Conservation (phyloP, 2,113 vertebrate species). For the Phaetusa simplex region DNA sequence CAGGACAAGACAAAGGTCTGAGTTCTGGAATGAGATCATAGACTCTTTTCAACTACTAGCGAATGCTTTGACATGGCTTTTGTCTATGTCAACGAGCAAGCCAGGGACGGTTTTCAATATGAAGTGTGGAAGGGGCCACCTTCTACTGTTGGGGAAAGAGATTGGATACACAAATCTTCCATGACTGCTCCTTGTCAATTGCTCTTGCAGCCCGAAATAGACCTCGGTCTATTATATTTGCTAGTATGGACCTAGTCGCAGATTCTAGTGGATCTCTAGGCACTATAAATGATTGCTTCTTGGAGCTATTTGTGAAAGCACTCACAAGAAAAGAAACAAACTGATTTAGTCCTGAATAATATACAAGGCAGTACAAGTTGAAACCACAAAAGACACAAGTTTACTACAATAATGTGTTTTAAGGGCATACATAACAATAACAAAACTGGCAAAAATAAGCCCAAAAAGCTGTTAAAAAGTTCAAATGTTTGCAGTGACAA, state of each 20-base stretch:
- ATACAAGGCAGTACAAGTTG: background rate
- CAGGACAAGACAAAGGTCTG: background rate
- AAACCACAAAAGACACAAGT: background rate
- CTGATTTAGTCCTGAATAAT: background rate
- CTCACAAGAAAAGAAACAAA: background rate
- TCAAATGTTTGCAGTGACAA: background rate
- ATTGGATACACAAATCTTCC: background rate
- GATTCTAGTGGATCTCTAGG: background rate
- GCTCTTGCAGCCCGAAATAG: background rate
- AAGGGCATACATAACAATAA: background rate
- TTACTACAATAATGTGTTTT: background rate
- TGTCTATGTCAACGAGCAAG: background rate
- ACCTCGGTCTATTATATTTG: background rate
- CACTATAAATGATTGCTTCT: background rate
- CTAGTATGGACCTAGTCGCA: background rate
- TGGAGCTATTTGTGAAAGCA: background rate
- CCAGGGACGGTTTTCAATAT: background rate
- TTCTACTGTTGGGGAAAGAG: background rate
- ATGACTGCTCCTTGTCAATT: background rate
- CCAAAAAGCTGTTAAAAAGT: background rate
- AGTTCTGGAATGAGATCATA: background rate
- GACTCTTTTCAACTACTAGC: background rate
- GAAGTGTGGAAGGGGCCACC: background rate
- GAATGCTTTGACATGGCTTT: background rate
- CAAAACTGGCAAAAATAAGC: background rate